Evolutionary conservation across 2,113 vertebrate species (phyloP), one percentile per base, ranked within the genome.

Genomic region (Condylura cristata): DNA sequence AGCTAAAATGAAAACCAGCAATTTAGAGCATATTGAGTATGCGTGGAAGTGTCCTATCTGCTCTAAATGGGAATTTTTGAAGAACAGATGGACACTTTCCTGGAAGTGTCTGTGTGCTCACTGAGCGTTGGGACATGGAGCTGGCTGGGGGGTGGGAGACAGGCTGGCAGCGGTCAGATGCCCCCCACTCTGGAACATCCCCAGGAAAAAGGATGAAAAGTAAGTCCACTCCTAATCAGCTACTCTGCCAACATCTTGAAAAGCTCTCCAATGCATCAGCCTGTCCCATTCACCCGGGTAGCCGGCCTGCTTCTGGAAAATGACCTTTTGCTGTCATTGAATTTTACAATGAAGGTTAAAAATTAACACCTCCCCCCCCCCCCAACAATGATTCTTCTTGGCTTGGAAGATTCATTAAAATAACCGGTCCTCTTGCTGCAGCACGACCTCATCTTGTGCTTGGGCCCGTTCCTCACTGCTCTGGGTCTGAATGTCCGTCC

Each of bases 1-100:
- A 87, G 71, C 53, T 78, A 65, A 95, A 96, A 76, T 22, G 51
- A 71, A 93, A 86, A 61, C 24, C 32, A 60, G 34, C 24, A 78
- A 44, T 37, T 66, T 34, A 30, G 71, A 82, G n/a, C 39, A 44
- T 22, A 28, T 4, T 13, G 12, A 46, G 4, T 56, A 66, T 58
- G 48, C 58, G 78, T 78, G 78, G 72, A 37, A 68, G 5, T 13
- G 26, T 2, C 1, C 22, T 46, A 18, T 30, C 44, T 88, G 8
- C 53, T 61, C 71, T 70, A 39, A 61, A 12, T n/a, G 53, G 28
- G 53, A 71, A 14, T n/a, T 18, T 56, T 72, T 22, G 32, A 84
- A 32, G 78, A 61, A 46, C 39, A 79, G 26, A 93, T 8, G 39
- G 48, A 2, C 30, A 10, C 30, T 86, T 34, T 44, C 16, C 11